Base-by-base conservation (phyloP, 2,888 invertebrate species). In the Ischnura elegans region DNA sequence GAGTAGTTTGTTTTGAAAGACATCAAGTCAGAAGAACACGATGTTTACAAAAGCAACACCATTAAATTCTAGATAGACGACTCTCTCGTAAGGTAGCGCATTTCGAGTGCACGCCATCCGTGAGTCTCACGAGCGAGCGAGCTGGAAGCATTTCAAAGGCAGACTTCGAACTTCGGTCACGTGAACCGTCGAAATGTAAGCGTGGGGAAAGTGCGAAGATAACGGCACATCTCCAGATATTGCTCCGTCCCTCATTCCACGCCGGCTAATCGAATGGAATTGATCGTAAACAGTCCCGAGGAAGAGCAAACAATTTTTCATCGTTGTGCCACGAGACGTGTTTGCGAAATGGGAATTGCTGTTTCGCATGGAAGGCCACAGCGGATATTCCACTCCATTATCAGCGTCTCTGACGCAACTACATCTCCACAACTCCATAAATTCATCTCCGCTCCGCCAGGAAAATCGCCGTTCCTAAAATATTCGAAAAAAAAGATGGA, bases 331-430 rank as follows among this genome's bases (percentile, higher is more conserved):
- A 19, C 8, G 0, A 61, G n/a, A n/a, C 61, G 61, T 61, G 61
- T 61, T n/a, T 61, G n/a, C 61, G 61, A 61, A n/a, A n/a, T 25
- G 25, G n/a, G n/a, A 25, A n/a, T 61, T 61, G 61, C 61, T n/a
- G n/a, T 61, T 61, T 51, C 61, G 5, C 61, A n/a, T 10, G 61
- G 61, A 61, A 3, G 61, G 61, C 6, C n/a, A n/a, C 21, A 4
- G n/a, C n/a, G 61, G 61, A 61, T n/a, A 61, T 61, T 61, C n/a
- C 61, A 61, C 61, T 61, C n/a, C n/a, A 61, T 61, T n/a, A 61
- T 61, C 61, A n/a, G 61, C 61, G n/a, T n/a, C 8, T 25, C n/a
- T 61, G 51, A 10, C n/a, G n/a, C n/a, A 10, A 19, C 51, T 51
- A 13, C 51, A 10, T 51, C n/a, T 10, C 61, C 61, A 61, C 6